Base-by-base conservation (phyloP, 2,888 invertebrate genomes). In the Cerastis rubricosa region DNA sequence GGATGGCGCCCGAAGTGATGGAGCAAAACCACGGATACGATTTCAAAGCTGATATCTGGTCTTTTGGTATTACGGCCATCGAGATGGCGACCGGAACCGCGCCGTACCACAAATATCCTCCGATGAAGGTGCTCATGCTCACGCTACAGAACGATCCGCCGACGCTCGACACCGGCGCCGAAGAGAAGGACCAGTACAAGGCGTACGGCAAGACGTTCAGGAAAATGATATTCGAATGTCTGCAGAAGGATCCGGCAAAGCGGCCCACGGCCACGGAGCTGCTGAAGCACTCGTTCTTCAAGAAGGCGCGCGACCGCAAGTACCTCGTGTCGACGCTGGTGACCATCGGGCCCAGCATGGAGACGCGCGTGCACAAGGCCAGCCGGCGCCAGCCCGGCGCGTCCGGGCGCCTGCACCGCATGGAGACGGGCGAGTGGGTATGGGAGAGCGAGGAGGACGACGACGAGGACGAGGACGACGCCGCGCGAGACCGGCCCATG, bases 1-100 rank as follows among this genome's bases (percentile, higher is more conserved):
- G 99, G 99, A 99, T 99, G 99, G 99, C 99, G 22, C 99, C 99
- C 12, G 99, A 99, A 97, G 99, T 99, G 85, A 99, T 99, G 99
- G 99, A 99, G 95, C 99, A 98, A 97, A 99, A 99, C 95, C 99
- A 99, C 94, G 99, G 99, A 11, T 99, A 99, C 94, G 99, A 99
- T 95, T 99, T 99, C 96, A 99, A 99, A 96, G 99, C 99, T 5
- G 97, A 97, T 91, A 97, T 97, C 81, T 97, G 97, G 97, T 97
- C 97, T 8, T 98, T 99, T 94, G 99, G 99, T 59, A 99, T 99
- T 86, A 99, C 99, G 3, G 99, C 99, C 11, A 99, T 99, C 88
- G 99, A 99, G 96, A 98, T 99, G 98, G 99, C 99, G 8, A 99
- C 99, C 35, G 99, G 99, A 71, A 99, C 99, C 3, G 99, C 99